Percentiles rank a stretch among this genome's conserved stretches.
phyloP scores from a whole-genome alignment of 2,797 vertebrate genomes.

The Petrocephalus schoutedeni region DNA sequence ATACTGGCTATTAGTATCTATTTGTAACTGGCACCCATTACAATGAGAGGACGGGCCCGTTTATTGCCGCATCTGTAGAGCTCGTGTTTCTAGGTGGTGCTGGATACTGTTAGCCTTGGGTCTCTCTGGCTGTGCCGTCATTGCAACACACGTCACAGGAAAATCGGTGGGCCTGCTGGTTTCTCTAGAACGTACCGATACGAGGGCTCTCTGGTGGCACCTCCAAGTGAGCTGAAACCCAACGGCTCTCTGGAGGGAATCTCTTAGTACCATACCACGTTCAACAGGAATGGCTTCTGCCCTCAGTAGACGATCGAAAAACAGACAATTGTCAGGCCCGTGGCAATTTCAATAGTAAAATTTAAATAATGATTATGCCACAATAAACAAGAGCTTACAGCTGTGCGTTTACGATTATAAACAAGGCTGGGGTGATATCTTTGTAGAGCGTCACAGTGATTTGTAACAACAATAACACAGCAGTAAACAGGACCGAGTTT shows the following conservation, averaged over 20 bases:
- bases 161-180: background rate
- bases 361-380: conserved; percentile 5
- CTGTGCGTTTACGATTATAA: background rate
- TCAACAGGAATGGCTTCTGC: background rate
- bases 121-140: background rate
- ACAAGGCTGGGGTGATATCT: background rate
- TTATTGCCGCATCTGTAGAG: background rate
- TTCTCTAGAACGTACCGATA: background rate
- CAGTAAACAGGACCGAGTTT: background rate
- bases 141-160: background rate
- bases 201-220: background rate
- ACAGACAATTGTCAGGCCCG: background rate
- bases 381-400: conserved; percentile 7
- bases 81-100: background rate
- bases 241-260: background rate
- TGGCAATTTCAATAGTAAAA: background rate
- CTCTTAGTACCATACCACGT: background rate
- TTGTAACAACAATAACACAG: background rate
- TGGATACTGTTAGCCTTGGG: background rate
- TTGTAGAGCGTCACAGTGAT: background rate
- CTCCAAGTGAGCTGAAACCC: background rate
- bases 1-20: background rate
- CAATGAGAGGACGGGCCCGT: background rate
- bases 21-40: background rate
- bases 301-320: background rate